These are phyloP conservation scores for Timandra comae DNA, from an alignment of 2,888 invertebrate genomes.

Conservation along the genomic window DNA sequence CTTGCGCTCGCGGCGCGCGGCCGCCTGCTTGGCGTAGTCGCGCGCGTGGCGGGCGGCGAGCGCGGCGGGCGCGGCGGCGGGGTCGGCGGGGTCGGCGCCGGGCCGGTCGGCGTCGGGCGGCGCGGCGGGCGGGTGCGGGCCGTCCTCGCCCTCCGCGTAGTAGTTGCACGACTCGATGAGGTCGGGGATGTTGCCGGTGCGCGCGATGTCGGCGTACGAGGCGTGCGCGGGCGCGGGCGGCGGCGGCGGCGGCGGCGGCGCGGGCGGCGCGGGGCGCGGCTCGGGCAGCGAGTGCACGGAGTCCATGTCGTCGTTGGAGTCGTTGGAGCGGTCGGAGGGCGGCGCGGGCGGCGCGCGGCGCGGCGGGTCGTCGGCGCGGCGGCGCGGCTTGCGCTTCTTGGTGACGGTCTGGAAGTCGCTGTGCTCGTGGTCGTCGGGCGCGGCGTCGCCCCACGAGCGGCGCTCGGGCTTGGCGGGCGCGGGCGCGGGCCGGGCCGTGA, in stretches of 20 bases:
- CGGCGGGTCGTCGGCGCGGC: slow-evolving; percentile 73
- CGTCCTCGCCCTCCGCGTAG: slow-evolving; percentile 52
- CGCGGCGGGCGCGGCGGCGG: slow-evolving; percentile 14
- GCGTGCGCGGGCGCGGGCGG: slow-evolving; percentile 70
- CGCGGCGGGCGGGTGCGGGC: slow-evolving; percentile 25
- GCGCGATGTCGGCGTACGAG: slow-evolving; percentile 90
- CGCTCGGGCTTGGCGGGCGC: slow-evolving; percentile 66
- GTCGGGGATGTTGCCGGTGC: slow-evolving; percentile 72
- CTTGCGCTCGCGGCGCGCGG: slow-evolving; percentile 20
- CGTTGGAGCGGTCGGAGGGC: slow-evolving; percentile 87
- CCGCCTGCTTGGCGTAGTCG: slow-evolving; percentile 21
- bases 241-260: too few relatives aligned
- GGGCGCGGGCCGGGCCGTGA: slow-evolving; percentile 62
- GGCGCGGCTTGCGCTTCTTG: slow-evolving; percentile 87
- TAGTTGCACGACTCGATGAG: slow-evolving; percentile 72
- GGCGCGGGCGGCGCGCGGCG: slow-evolving; percentile 77
- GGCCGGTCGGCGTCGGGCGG: slow-evolving; percentile 18
- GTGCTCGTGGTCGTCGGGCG: slow-evolving; percentile 59
- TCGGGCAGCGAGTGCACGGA: slow-evolving; percentile 88
- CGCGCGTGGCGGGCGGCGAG: slow-evolving; percentile 18
- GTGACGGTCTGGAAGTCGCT: slow-evolving; percentile 90
- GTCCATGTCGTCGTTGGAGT: slow-evolving; percentile 88
- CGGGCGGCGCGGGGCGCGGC: slow-evolving; percentile 55
- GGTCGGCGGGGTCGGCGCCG: slow-evolving; percentile 11
- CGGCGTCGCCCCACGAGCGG: slow-evolving; percentile 80